Conservation (phyloP, 1,140 invertebrate species). For the Ips typographus region DNA sequence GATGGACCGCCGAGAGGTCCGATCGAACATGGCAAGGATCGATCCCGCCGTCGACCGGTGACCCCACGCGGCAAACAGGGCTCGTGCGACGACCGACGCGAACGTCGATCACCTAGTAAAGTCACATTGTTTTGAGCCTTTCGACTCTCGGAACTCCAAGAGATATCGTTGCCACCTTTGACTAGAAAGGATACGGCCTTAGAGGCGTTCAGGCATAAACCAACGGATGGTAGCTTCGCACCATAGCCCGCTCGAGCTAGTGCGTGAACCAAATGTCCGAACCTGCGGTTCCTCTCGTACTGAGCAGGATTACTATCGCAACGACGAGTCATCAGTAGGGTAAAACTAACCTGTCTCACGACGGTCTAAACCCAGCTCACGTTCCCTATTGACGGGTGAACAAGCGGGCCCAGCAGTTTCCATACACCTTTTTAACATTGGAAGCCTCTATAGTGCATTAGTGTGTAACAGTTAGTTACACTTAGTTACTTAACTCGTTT, state of each 20-base stretch:
- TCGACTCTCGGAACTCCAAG: slow-evolving; percentile 53
- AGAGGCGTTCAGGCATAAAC: slow-evolving; percentile 84
- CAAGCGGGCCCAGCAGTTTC: no score
- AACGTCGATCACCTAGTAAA: slow-evolving; percentile 41
- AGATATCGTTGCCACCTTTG: slow-evolving; percentile 45
- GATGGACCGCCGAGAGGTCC: slow-evolving; percentile 30
- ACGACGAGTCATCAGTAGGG: slow-evolving; percentile 60
- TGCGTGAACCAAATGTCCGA: slow-evolving; percentile 77
- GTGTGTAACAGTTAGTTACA: no score
- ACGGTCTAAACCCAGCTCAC: slow-evolving; percentile 80
- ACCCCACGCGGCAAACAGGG: slow-evolving; percentile 19
- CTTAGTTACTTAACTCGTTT: no score
- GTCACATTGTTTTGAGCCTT: slow-evolving; percentile 60
- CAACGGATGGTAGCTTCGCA: slow-evolving; percentile 79
- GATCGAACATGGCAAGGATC: slow-evolving; percentile 33
- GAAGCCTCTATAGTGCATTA: no score
- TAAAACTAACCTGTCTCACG: slow-evolving; percentile 82
- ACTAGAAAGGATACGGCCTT: slow-evolving; percentile 53
- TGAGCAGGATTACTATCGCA: slow-evolving; percentile 66
- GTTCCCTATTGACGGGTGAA: slow-evolving; percentile 70
- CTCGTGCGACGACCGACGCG: slow-evolving; percentile 35
- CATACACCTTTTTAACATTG: no score
- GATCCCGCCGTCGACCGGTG: slow-evolving; percentile 31
- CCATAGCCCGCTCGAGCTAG: slow-evolving; percentile 67
- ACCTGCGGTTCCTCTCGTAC: slow-evolving; percentile 78